Percentiles rank a stretch among this genome's conserved stretches.
phyloP scores from a whole-genome alignment of 2,888 invertebrate genomes.

The Cosmorhoe ocellata region DNA sequence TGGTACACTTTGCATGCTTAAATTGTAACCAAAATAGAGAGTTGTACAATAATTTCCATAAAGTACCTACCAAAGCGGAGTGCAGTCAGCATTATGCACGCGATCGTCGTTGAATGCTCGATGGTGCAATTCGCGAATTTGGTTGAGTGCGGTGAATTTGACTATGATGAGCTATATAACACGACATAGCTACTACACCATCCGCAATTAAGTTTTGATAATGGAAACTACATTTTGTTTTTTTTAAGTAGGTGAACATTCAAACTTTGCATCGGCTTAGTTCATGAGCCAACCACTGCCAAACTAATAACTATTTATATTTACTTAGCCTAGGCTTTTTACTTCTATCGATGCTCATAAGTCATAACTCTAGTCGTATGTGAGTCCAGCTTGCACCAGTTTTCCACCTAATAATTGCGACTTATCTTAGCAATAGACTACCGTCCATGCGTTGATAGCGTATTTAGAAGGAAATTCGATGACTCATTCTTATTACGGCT shows the following conservation, averaged over 20 bases:
- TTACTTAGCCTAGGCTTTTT: no score
- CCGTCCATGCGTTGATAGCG: conserved; percentile 10
- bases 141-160: conserved; percentile 19
- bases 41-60: conserved; percentile 32
- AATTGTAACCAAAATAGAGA: conserved; percentile 27
- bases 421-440: conserved; percentile 13
- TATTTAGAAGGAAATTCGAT: conserved; percentile 10
- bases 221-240: not conserved
- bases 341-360: no score
- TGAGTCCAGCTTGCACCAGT: not conserved
- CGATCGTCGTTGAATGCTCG: conserved; percentile 41
- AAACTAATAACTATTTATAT: no score
- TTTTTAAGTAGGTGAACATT: no score
- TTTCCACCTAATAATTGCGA: conserved; percentile 7
- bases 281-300: no score
- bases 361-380: no score
- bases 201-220: conserved; percentile 4
- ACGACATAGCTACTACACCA: conserved; percentile 1
- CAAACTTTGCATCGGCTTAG: no score
- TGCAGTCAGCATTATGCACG: conserved; percentile 42
- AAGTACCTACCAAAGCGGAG: conserved; percentile 34
- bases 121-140: conserved; percentile 23
- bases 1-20: conserved; percentile 23
- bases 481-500: conserved; percentile 12
- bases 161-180: conserved; percentile 19